Conservation (phyloP, 92 coral and sea anemone genomes). For the Ricordea florida region DNA sequence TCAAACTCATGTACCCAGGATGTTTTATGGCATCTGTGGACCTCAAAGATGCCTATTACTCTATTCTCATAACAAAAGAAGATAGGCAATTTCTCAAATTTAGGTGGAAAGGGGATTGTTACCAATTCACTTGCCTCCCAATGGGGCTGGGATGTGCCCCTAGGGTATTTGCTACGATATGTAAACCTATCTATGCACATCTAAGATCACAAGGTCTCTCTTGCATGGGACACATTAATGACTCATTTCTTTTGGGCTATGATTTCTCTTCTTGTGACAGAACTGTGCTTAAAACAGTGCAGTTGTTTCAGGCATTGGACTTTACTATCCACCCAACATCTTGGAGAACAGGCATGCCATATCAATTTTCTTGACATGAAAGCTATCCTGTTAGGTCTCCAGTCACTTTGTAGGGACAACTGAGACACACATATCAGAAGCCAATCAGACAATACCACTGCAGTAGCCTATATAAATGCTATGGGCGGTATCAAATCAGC, state of each 20-base stretch:
- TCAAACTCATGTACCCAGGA: neutral
- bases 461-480: too few species aligned
- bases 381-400: conserved; percentile 5
- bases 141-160: conserved; percentile 51
- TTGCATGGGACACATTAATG: too few species aligned
- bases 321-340: conserved; percentile 31
- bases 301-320: conserved; percentile 23
- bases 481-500: neutral
- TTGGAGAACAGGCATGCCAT: conserved; percentile 8
- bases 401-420: neutral
- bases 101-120: conserved; percentile 23
- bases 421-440: neutral
- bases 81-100: conserved; percentile 28
- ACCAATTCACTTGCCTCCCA: conserved; percentile 37
- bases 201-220: too few species aligned
- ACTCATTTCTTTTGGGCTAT: too few species aligned
- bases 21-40: conserved; percentile 18
- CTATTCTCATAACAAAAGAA: conserved; percentile 12
- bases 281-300: neutral
- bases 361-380: conserved; percentile 18
- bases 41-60: conserved; percentile 15
- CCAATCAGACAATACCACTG: too few species aligned
- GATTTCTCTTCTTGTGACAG: too few species aligned
- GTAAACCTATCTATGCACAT: neutral
- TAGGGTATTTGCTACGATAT: conserved; percentile 36